These are phyloP conservation scores for Epinotia bilunana DNA, from an alignment of 2,888 invertebrate genomes.

Conservation along the genomic window DNA sequence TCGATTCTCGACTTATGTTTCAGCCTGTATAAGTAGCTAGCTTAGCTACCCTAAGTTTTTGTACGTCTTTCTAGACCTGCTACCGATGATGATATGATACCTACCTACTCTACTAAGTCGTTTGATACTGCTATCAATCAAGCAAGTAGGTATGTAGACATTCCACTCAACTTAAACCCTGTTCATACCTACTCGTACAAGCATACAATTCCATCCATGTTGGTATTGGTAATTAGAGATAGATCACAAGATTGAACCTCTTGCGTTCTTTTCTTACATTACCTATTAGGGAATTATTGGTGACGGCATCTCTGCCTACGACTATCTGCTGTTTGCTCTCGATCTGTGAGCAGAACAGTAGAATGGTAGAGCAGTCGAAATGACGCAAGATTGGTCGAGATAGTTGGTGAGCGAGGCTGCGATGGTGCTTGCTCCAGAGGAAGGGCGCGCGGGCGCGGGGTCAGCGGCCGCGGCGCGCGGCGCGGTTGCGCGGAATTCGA, in stretches of 20 bases:
- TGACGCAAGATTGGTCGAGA: conserved; percentile 31
- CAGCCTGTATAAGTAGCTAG: no score
- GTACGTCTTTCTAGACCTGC: no score
- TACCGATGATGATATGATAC: no score
- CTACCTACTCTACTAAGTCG: no score
- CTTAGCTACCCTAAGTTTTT: no score
- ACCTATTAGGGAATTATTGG: conserved; percentile 1
- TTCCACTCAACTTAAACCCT: no score
- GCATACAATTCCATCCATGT: not conserved
- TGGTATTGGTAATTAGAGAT: not conserved
- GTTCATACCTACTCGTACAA: no score
- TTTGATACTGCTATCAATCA: no score
- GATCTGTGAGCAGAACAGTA: conserved; percentile 6
- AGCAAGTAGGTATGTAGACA: no score
- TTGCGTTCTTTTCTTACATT: not conserved
- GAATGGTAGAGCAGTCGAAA: conserved; percentile 14
- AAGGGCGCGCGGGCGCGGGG: conserved; percentile 83
- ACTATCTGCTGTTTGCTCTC: not conserved
- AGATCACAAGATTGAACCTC: not conserved
- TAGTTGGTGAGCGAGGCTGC: conserved; percentile 55
- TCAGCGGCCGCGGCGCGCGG: conserved; percentile 81
- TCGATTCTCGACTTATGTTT: no score
- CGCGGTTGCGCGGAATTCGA: conserved; percentile 81
- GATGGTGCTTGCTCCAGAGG: conserved; percentile 68
- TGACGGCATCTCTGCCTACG: not conserved